Base-by-base conservation (phyloP, 2,888 invertebrate genomes). In the Clepsis dumicolana region DNA sequence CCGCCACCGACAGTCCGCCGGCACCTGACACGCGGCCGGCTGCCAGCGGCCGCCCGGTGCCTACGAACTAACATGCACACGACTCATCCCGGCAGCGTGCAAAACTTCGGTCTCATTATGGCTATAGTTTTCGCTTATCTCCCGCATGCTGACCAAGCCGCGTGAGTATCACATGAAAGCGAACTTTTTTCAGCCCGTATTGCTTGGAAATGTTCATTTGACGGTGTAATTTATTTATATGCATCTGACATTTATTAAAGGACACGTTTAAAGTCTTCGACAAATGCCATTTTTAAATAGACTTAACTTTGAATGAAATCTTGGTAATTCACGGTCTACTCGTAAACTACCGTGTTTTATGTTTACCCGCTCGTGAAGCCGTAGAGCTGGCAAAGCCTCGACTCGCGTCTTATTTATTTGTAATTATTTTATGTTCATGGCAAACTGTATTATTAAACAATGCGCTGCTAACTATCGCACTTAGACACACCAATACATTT, bases 1-100 rank as follows among this genome's bases (percentile, higher is more conserved):
- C 21, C 50, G 53, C 16, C 44, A 16, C 29, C 83, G 84, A 76
- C 85, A 88, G 90, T 91, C 83, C 83, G 85, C 89, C 90, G 89
- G 84, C 85, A 80, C 81, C 83, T 81, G 80, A 77, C 74, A 84
- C 89, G 89, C 88, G 87, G 85, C 87, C 89, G 88, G 85, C 86
- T 86, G 86, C 82, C 77, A 79, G 83, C 87, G 84, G 81, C 85
- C 84, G 82, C 74, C 70, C 71, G 65, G 76, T 80, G 83, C 74
- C 82, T 83, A 82, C 82, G 81, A 81, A 79, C 75, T 80, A 86
- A 81, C 85, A 90, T 89, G 88, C 81, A 83, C 79, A 80, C 86
- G 86, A 79, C 80, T 82, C 90, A 92, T 84, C 84, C 83, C 78
- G 90, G 86, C 82, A 86, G 84, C 81, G 85, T 88, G 80, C 82